Evolutionary conservation across 1,140 invertebrate species (phyloP), one percentile per base, ranked within the genome.

Genomic region (Sycobia sp.): DNA sequence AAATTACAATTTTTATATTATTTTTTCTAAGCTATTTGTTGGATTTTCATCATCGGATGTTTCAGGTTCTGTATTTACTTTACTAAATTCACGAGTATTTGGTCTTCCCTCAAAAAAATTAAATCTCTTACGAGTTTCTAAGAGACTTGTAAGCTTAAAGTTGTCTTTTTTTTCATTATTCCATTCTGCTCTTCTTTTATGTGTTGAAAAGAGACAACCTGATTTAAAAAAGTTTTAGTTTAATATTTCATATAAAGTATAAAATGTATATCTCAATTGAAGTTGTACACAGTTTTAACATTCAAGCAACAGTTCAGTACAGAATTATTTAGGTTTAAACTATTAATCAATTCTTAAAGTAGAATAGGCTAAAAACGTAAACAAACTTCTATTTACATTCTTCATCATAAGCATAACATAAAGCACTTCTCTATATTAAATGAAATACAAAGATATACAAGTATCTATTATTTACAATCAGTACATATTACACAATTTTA

Each of bases 61-160:
- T 67, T 81, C 79, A 20, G 80, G 79, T 66, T 82, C 80, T 3
- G 76, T 81, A 63, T 71, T 81, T n/a, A 82, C 57, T 73, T 81
- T 80, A 65, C 76, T 81, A 53, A 82, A 82, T 43, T 81, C 75
- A 27, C 76, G 69, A 11, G 76, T 75, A 55, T 81, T 82, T 14
- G 80, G 80, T 44, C 80, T 71, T 23, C 75, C 78, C 22, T 81
- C 75, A 25, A 78, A 71, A 57, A 79, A 72, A 32, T 77, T 75
- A 65, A 76, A 80, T 49, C 70, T 72, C 46, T 73, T 73, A 47
- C 72, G 70, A 36, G 67, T 71, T 20, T 77, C 75, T 41, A 81
- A 60, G 47, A 82, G 60, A 54, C 69, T 72, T 2, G 77, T 76
- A 9, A 82, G 71, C 58, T 76, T 80, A 61, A 80, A 78, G 56